Evolutionary conservation across 2,113 vertebrate species (phyloP), one percentile per base, ranked within the genome.

Genomic region (Macroglossus sobrinus): DNA sequence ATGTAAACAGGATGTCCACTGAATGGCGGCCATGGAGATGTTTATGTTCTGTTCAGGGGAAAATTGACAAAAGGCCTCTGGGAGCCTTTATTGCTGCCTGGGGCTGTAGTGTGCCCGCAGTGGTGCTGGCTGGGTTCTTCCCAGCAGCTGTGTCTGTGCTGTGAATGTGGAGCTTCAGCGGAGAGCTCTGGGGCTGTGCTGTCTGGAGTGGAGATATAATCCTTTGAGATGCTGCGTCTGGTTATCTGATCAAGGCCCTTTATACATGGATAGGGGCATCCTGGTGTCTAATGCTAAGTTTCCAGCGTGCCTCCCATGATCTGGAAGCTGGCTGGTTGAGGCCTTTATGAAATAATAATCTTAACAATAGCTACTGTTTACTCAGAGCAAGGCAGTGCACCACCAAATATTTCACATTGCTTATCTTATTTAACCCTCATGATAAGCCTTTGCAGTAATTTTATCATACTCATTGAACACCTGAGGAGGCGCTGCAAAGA

Each of bases 1-100:
- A 95, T 93, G 96, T 98, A 97, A 98, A 98, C 97, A 98, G 97
- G 97, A 98, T 96, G 96, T 97, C 90, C 84, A 33, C 86, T 92
- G 93, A 94, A 93, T 69, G 87, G 89, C 75, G 72, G 96, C 43
- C 22, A 0, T 53, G 78, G 89, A 87, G 89, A 95, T 96, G 93
- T 96, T 97, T 97, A 97, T 96, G 74, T 90, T 97, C 93, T 89
- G 78, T 84, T 95, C 14, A 19, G 84, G 85, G 93, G 71, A 88
- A 92, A 97, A 59, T 93, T 90, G 95, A 94, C 94, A 91, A 95
- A 97, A 95, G 93, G 85, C 74, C 93, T 89, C 81, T 69, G 93
- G 95, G 82, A 94, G 68, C 74, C 55, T 84, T 95, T 64, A 50
- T 61, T 88, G 89, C 71, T n/a, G 64, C 78, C 26, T 18, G 19